These are phyloP conservation scores for Ganaspis brasiliensis DNA, from an alignment of 2,888 invertebrate species.

Conservation along the genomic window DNA sequence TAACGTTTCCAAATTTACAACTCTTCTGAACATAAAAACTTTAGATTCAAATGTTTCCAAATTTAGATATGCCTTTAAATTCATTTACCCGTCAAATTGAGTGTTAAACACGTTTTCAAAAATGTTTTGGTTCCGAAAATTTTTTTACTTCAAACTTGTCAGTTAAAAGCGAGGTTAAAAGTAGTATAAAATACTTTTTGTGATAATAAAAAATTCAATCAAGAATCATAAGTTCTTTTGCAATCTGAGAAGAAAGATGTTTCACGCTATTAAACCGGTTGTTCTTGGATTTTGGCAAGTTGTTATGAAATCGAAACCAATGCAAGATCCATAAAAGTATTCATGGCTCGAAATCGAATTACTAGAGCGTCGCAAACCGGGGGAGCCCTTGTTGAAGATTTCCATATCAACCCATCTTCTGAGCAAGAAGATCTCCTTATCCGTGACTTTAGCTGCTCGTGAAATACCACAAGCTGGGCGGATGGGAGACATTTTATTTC, in stretches of 20 bases:
- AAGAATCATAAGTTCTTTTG: no score
- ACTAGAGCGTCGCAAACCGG: slow-evolving; percentile 47
- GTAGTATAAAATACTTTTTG: no score
- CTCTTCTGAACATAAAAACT: no score
- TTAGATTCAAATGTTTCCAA: no score
- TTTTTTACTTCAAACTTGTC: no score
- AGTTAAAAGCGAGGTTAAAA: no score
- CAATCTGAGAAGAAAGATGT: no score
- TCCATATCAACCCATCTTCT: slow-evolving; percentile 67
- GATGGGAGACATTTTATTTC: slow-evolving; percentile 70
- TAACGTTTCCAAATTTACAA: no score
- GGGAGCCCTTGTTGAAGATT: slow-evolving; percentile 59
- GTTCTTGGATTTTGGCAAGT: slow-evolving; percentile 44
- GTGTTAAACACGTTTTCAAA: no score
- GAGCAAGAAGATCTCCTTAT: slow-evolving; percentile 58
- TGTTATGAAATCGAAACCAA: slow-evolving; percentile 46
- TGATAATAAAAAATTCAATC: no score
- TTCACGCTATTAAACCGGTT: slow-evolving; percentile 16
- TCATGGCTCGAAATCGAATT: slow-evolving; percentile 59
- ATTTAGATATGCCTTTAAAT: no score
- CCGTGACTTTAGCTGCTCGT: slow-evolving; percentile 64
- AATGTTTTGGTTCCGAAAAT: background rate
- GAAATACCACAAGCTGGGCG: slow-evolving; percentile 61
- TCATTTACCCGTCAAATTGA: no score
- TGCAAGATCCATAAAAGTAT: slow-evolving; percentile 52